A percentile compares a stretch with the other conserved stretches of the same genome.
These are phyloP conservation scores for Yponomeuta plumbellus DNA, from an alignment of 2,888 invertebrate species.

Conservation along the genomic window DNA sequence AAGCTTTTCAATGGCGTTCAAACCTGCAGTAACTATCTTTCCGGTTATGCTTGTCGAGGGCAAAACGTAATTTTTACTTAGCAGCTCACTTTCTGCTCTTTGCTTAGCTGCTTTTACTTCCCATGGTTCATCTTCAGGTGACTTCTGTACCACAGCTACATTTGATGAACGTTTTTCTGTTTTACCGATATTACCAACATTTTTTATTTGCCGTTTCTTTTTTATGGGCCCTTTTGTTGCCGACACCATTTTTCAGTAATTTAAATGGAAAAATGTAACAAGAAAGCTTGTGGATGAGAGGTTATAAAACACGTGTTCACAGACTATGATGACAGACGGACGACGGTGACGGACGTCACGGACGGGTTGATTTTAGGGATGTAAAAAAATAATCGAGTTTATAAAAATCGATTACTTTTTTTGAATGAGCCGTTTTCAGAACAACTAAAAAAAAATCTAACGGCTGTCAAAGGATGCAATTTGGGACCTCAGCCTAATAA, in stretches of 20 bases:
- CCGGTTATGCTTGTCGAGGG: constrained; percentile 52
- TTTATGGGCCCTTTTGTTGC: not conserved
- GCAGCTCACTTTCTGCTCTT: constrained; percentile 19
- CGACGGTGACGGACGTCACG: too few relatives aligned
- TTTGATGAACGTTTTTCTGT: not conserved
- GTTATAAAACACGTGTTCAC: not conserved
- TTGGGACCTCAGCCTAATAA: too few relatives aligned
- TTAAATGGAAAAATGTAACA: not conserved
- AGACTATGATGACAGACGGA: too few relatives aligned
- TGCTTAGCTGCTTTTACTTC: constrained; percentile 18
- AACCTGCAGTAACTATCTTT: constrained; percentile 41
- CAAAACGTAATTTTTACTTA: constrained; percentile 42
- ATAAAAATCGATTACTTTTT: too few relatives aligned
- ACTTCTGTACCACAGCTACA: constrained; percentile 18
- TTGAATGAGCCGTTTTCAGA: too few relatives aligned
- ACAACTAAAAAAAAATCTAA: too few relatives aligned
- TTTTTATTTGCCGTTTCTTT: not conserved
- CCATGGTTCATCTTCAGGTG: constrained; percentile 12
- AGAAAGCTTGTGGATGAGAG: not conserved
- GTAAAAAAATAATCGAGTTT: too few relatives aligned
- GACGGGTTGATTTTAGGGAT: too few relatives aligned
- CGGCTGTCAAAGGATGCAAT: too few relatives aligned
- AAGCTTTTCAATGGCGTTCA: constrained; percentile 50
- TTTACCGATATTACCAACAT: not conserved
- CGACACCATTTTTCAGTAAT: not conserved